Percentiles rank a stretch among this genome's conserved stretches.
Evolutionary conservation across 2,797 vertebrate genomes (phyloP).

Genomic region (Tragelaphus eurycerus): DNA sequence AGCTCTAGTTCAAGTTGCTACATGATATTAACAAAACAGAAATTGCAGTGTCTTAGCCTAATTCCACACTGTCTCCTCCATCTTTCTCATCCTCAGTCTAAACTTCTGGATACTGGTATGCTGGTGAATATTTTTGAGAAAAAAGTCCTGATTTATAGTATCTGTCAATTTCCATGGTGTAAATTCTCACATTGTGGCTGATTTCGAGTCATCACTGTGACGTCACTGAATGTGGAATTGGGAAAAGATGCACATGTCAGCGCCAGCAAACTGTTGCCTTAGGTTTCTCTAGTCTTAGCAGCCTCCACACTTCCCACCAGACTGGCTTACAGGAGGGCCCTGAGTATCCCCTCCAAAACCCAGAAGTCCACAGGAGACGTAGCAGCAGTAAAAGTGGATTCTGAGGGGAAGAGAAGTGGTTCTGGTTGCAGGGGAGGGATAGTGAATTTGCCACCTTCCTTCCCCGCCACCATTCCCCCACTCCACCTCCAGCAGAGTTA

Average conservation of each 20-base stretch:
- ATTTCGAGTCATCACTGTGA: neutral
- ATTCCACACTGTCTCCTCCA: neutral
- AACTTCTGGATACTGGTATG: neutral
- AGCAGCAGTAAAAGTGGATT: neutral
- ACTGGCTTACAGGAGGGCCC: neutral
- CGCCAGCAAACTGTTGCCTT: neutral
- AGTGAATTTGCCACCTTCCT: neutral
- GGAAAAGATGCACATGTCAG: neutral
- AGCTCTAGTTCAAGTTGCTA: neutral
- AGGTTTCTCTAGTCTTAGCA: neutral
- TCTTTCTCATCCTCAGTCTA: neutral
- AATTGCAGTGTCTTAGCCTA: neutral
- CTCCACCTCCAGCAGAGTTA: slow-evolving; percentile 70
- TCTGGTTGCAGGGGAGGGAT: neutral
- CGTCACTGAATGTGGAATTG: neutral
- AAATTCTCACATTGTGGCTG: neutral
- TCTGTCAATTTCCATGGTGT: neutral
- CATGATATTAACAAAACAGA: neutral
- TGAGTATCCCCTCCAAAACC: neutral
- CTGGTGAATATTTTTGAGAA: neutral
- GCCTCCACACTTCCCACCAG: neutral
- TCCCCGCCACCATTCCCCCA: neutral
- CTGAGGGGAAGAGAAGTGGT: neutral
- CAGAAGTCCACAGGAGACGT: neutral
- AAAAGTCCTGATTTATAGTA: neutral